phyloP scores from a whole-genome alignment of 2,888 invertebrate genomes.

The Magallana nippona region DNA sequence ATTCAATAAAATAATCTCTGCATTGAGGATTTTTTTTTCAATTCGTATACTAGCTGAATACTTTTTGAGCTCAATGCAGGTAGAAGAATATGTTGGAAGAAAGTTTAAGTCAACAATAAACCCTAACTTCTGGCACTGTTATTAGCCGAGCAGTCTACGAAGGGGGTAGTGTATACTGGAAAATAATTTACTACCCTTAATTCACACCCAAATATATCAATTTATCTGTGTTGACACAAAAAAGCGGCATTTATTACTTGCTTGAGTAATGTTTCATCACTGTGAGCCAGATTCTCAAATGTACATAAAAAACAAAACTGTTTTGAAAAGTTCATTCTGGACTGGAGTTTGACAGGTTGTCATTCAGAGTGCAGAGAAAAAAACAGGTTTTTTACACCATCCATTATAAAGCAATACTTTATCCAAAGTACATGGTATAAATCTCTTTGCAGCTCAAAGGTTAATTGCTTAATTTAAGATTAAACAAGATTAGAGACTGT shows the following conservation, averaged over 20 bases:
- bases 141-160: neutral
- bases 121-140: constrained; percentile 21
- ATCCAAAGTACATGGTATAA: constrained; percentile 1
- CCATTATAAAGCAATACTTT: constrained; percentile 2
- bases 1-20: neutral
- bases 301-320: neutral
- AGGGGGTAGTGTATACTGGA: constrained; percentile 33
- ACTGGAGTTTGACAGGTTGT: constrained; percentile 20
- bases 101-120: constrained; percentile 31
- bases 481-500: constrained; percentile 14
- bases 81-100: constrained; percentile 8
- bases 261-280: neutral
- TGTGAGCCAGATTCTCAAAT: constrained; percentile 11
- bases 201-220: constrained; percentile 31
- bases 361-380: neutral
- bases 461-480: constrained; percentile 32
- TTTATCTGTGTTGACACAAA: constrained; percentile 23
- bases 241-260: constrained; percentile 23
- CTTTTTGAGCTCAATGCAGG: neutral
- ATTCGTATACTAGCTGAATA: neutral
- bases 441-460: neutral
- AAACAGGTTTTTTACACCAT: neutral
- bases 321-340: neutral
- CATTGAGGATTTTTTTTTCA: neutral
- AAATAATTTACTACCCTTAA: constrained; percentile 35